Base-by-base conservation (phyloP, 2,888 invertebrate species). In the Macrophya annulata region DNA sequence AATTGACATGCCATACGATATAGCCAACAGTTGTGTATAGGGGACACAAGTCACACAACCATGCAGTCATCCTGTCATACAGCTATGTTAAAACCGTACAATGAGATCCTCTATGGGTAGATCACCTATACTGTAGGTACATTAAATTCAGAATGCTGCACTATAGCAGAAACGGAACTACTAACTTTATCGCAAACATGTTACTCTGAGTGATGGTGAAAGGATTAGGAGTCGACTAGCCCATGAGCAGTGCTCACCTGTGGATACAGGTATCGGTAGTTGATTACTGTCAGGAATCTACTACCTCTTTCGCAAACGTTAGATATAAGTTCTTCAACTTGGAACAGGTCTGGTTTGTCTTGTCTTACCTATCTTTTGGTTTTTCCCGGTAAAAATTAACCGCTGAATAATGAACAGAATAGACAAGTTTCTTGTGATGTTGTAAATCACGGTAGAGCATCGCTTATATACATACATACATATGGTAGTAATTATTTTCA, bases 71-170 rank as follows among this genome's bases (percentile, higher is more conserved):
- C 31, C 71, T 40, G 71, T 1, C n/a, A 71, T 31, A 71, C 31
- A 40, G 71, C 40, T 71, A 71, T n/a, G 31, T 40, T 40, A 74
- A n/a, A 21, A 17, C n/a, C 43, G 81, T 68, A 83, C 68, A 83
- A 83, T 68, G 83, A 83, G 68, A 83, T 83, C 68, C 68, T 83
- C 83, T 68, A 68, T 68, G 68, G 68, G 51, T 83, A 83, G 48
- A 48, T 59, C 59, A 83, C 48, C 68, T 25, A 83, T 31, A 45
- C 31, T 43, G n/a, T 37, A 37, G 15, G 15, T 68, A 21, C 25
- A 62, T 81, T 48, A 43, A 12, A 83, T 48, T 68, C 83, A 21
- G 25, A 40, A 51, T n/a, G 15, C 37, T n/a, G 15, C 37, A 65
- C 48, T 48, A 65, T 68, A 83, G 45, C 48, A 31, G 45, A 43